Evolutionary conservation across 2,797 vertebrate genomes (phyloP).

Genomic region (Diplodus sargus): DNA sequence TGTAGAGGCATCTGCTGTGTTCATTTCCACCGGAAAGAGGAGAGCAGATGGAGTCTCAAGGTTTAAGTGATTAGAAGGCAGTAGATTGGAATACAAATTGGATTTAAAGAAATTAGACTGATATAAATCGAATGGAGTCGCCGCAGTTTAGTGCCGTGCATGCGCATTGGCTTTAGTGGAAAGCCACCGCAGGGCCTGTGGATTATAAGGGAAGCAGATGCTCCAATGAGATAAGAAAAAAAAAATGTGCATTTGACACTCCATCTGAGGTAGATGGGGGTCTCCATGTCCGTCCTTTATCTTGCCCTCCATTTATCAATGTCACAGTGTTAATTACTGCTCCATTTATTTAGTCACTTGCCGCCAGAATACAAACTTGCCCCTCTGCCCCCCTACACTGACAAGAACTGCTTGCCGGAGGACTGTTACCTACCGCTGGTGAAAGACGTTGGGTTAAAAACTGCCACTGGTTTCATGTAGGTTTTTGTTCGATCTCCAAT

Average conservation of each 20-base stretch:
- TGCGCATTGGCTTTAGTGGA: slow-evolving; percentile 76
- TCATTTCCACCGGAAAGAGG: slow-evolving; percentile 87
- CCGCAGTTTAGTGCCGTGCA: slow-evolving; percentile 87
- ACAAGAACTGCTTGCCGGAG: slow-evolving; percentile 49
- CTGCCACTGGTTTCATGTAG: not conserved
- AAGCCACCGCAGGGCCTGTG: slow-evolving; percentile 86
- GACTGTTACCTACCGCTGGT: slow-evolving; percentile 32
- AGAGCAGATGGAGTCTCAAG: slow-evolving; percentile 97
- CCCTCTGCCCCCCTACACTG: slow-evolving; percentile 74
- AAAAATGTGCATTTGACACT: slow-evolving; percentile 92
- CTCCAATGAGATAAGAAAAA: slow-evolving; percentile 96
- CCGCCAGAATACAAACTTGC: slow-evolving; percentile 85
- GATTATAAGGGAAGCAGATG: slow-evolving; percentile 96
- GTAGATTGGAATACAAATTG: slow-evolving; percentile 99
- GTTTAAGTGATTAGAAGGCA: slow-evolving; percentile 98
- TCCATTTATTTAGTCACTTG: slow-evolving; percentile 95
- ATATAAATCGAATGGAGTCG: slow-evolving; percentile 97
- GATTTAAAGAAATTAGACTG: slow-evolving; percentile 99
- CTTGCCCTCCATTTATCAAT: slow-evolving; percentile 95
- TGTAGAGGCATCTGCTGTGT: slow-evolving; percentile 93
- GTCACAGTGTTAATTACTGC: slow-evolving; percentile 96
- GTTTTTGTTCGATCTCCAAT: slow-evolving; percentile 32
- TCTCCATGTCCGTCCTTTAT: slow-evolving; percentile 91
- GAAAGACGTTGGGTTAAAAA: slow-evolving; percentile 19
- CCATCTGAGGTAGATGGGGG: slow-evolving; percentile 87